Conservation (phyloP, 2,888 invertebrate genomes). For the Congeria kusceri region DNA sequence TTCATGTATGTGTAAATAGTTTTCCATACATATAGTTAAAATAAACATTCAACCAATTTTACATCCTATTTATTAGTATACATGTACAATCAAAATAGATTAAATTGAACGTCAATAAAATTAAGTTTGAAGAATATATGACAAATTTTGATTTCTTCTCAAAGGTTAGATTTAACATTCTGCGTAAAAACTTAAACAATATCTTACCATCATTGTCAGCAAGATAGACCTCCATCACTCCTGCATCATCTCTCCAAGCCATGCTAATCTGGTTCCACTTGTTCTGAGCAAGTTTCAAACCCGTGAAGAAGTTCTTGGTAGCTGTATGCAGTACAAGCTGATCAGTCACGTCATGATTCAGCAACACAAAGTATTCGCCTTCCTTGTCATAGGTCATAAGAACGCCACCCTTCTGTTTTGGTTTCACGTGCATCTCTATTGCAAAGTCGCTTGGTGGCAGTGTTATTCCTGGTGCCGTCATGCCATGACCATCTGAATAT, state of each 20-base stretch:
- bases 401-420: slow-evolving; percentile 60
- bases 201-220: slow-evolving; percentile 53
- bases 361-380: slow-evolving; percentile 55
- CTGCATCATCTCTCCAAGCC: slow-evolving; percentile 59
- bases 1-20: no score
- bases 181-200: neutral
- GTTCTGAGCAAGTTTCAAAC: slow-evolving; percentile 57
- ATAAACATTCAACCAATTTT: no score
- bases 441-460: slow-evolving; percentile 66
- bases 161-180: no score
- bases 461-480: slow-evolving; percentile 46
- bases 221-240: slow-evolving; percentile 66
- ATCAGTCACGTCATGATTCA: slow-evolving; percentile 49
- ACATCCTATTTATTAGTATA: no score
- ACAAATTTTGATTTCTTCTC: no score
- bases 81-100: no score
- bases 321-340: slow-evolving; percentile 45
- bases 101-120: no score
- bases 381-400: slow-evolving; percentile 59
- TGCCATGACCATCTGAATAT: slow-evolving; percentile 58
- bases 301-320: slow-evolving; percentile 41
- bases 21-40: no score
- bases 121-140: no score
- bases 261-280: slow-evolving; percentile 73
- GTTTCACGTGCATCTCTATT: slow-evolving; percentile 72